Evolutionary conservation across 2,888 invertebrate genomes (phyloP).

Genomic region (Melinaea marsaeus): DNA sequence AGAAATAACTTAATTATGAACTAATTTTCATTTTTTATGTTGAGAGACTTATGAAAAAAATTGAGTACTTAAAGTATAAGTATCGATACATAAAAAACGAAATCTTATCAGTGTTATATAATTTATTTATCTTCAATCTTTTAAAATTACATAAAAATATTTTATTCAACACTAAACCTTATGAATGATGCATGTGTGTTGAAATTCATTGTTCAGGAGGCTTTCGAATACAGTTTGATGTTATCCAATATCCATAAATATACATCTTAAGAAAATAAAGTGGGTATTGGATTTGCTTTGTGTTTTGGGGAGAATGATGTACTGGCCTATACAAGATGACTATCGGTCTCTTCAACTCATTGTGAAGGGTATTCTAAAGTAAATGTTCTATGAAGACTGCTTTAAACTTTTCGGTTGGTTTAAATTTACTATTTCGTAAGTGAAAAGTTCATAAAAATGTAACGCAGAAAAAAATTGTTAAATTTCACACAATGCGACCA

Average conservation of each 20-base stretch:
- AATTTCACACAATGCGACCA: too few relatives aligned
- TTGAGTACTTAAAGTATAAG: not conserved
- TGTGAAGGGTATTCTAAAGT: too few relatives aligned
- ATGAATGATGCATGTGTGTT: not conserved
- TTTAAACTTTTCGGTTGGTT: too few relatives aligned
- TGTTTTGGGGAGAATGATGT: constrained; percentile 1
- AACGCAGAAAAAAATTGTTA: too few relatives aligned
- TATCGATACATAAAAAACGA: not conserved
- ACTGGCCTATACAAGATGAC: not conserved
- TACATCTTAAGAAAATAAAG: constrained; percentile 23
- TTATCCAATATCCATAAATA: constrained; percentile 27
- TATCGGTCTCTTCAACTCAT: too few relatives aligned
- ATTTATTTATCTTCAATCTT: not conserved
- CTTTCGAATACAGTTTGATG: constrained; percentile 19
- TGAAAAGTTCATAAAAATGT: too few relatives aligned
- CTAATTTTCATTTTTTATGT: too few relatives aligned
- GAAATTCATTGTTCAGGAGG: not conserved
- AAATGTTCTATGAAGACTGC: too few relatives aligned
- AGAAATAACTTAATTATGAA: too few relatives aligned
- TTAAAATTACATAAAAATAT: not conserved
- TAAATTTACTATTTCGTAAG: too few relatives aligned
- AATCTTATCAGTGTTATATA: not conserved
- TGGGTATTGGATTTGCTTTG: constrained; percentile 8
- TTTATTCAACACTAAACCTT: constrained; percentile 2
- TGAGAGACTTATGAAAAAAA: not conserved